These are phyloP conservation scores for Graptemys geographica DNA, from an alignment of 2,797 vertebrate species.

Conservation along the genomic window DNA sequence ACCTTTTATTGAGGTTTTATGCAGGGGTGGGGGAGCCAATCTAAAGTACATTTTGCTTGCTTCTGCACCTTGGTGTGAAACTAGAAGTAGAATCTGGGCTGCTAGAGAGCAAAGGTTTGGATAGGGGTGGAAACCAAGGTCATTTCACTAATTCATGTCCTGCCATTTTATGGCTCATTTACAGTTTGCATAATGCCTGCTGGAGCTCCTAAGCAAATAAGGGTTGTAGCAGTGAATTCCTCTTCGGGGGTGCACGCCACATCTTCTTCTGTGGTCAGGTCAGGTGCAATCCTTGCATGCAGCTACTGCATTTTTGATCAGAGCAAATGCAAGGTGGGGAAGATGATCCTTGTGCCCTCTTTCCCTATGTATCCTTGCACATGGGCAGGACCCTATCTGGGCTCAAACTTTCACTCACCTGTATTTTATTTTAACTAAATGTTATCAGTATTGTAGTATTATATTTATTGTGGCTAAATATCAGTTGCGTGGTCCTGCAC, in stretches of 20 bases:
- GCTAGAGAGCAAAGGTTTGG: background rate
- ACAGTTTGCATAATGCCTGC: background rate
- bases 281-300: background rate
- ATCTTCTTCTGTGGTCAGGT: background rate
- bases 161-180: background rate
- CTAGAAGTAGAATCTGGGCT: background rate
- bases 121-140: background rate
- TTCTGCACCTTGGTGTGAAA: background rate
- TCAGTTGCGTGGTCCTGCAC: background rate
- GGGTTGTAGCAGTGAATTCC: background rate
- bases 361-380: background rate
- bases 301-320: background rate
- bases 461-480: background rate
- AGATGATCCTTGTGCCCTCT: background rate
- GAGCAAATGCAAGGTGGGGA: background rate
- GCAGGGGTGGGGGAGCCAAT: background rate
- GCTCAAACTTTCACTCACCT: background rate
- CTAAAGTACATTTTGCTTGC: background rate
- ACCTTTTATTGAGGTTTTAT: background rate
- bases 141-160: background rate
- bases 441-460: background rate
- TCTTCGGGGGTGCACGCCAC: background rate
- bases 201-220: background rate
- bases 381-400: background rate
- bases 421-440: background rate